These are phyloP conservation scores for Heterotis niloticus DNA, from an alignment of 2,113 vertebrate genomes.

Conservation along the genomic window DNA sequence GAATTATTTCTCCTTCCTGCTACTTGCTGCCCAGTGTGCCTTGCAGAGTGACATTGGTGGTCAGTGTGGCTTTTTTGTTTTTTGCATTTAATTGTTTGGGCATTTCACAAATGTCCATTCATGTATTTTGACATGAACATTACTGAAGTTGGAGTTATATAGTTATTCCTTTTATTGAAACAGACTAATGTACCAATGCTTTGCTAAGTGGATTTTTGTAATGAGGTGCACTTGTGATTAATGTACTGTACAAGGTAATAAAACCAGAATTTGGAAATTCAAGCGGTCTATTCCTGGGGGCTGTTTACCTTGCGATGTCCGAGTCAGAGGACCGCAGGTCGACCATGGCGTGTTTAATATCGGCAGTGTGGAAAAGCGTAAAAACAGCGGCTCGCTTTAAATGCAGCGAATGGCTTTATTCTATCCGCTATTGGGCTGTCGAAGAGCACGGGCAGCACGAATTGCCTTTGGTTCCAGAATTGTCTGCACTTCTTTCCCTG, in stretches of 20 bases:
- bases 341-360: neutral
- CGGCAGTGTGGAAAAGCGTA: neutral
- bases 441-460: neutral
- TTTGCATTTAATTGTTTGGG: neutral
- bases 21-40: neutral
- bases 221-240: neutral
- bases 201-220: neutral
- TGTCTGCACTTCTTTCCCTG: neutral
- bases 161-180: neutral
- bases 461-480: neutral
- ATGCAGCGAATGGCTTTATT: neutral
- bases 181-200: neutral
- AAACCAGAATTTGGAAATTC: neutral
- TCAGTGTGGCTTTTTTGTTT: too few species aligned
- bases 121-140: neutral
- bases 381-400: neutral
- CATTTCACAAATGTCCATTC: neutral
- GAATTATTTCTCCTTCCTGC: constrained; percentile 63
- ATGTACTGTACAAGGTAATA: neutral
- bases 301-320: neutral
- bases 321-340: neutral
- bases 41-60: neutral
- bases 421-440: neutral
- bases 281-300: neutral
- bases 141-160: neutral